Evolutionary conservation across 2,797 vertebrate species (phyloP).

Genomic region (Rhinoraja longicauda): DNA sequence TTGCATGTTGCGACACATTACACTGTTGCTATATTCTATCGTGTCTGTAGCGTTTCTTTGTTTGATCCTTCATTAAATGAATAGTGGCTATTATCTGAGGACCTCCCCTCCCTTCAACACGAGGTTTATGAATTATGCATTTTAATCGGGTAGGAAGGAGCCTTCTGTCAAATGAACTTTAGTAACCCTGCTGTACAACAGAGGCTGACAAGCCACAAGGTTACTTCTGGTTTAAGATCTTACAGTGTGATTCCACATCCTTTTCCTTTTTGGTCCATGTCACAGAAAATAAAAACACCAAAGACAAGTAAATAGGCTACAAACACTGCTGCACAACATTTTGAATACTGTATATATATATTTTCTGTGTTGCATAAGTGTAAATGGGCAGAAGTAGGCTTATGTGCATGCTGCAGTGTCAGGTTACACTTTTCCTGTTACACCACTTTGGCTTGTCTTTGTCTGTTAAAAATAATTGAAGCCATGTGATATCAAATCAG

Average conservation of each 20-base stretch:
- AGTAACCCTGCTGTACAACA: slow-evolving; percentile 45
- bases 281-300: not conserved
- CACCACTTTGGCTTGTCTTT: slow-evolving; percentile 43
- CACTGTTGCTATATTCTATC: not conserved
- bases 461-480: slow-evolving; percentile 52
- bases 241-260: not conserved
- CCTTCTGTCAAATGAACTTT: slow-evolving; percentile 43
- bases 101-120: not conserved
- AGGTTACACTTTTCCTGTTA: slow-evolving; percentile 53
- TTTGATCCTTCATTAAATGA: not conserved
- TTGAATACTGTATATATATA: not conserved
- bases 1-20: not conserved
- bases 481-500: slow-evolving; percentile 55
- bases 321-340: too few relatives aligned
- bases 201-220: slow-evolving; percentile 43
- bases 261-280: not conserved
- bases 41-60: not conserved
- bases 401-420: slow-evolving; percentile 36
- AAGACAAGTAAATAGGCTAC: not conserved
- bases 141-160: not conserved
- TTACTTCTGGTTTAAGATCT: slow-evolving; percentile 21
- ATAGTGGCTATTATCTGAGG: not conserved
- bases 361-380: not conserved
- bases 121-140: not conserved
- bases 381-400: not conserved